Evolutionary conservation across 1,140 invertebrate species (phyloP), one percentile per base, ranked within the genome.

Genomic region (Drosophila watanabei): DNA sequence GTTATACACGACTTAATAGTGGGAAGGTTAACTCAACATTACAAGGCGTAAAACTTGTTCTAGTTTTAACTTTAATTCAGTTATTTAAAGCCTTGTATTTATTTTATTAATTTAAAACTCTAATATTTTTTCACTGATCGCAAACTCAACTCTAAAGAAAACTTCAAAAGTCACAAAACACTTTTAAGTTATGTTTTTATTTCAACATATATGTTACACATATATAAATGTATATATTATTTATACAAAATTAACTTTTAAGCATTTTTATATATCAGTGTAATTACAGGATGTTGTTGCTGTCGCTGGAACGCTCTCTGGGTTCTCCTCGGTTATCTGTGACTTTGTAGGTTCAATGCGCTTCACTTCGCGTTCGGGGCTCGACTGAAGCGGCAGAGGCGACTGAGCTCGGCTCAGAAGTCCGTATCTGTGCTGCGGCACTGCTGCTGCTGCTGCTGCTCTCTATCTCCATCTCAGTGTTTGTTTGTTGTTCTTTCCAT

Each of bases 281-380:
- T 59, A 52, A 39, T 52, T 71, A 71, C 68, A 71, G 64, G 49
- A 71, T 71, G 30, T 45, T 58, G 24, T 57, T 81, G 58, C 49
- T 86, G 63, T 52, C 7, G 24, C 20, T 52, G 66, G 41, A 33
- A 28, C 51, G 24, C 32, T 46, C 35, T 52, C 46, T 54, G n/a
- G 18, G 20, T 57, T 39, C 35, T 46, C 35, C n/a, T 52, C 51
- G 57, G 39, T 62, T 68, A 57, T 59, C 54, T 62, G 51, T 58
- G 18, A 33, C 39, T 30, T 63, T 33, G 59, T 56, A 45, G 54
- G 59, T 72, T 81, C 52, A 77, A 51, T 79, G 79, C 33, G 76
- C 61, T 76, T 65, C 62, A 57, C 64, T 81, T 61, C 45, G 75
- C 86, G 86, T 86, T 86, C 86, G 51, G 54, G 39, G 58, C 64